These are phyloP conservation scores for Clivina fossor DNA, from an alignment of 2,888 invertebrate genomes.

Conservation along the genomic window DNA sequence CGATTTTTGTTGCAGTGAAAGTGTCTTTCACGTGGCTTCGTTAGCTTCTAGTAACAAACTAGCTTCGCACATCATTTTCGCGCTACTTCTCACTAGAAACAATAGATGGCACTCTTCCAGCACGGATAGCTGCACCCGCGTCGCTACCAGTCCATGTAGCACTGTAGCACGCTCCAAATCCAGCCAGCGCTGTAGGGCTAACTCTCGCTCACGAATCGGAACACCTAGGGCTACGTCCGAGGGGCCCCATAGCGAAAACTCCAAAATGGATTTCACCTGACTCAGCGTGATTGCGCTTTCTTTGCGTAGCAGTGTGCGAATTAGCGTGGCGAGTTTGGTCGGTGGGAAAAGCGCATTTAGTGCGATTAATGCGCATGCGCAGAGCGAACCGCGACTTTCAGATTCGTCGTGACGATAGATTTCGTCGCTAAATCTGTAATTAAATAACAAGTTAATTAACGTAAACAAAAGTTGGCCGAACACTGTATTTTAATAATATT, in stretches of 20 bases:
- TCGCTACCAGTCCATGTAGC: slow-evolving; percentile 77
- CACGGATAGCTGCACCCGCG: slow-evolving; percentile 72
- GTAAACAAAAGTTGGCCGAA: too few species aligned
- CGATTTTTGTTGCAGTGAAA: too few species aligned
- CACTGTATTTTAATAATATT: too few species aligned
- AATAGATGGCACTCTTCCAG: slow-evolving; percentile 80
- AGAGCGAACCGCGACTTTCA: slow-evolving; percentile 70
- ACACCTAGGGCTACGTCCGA: slow-evolving; percentile 73
- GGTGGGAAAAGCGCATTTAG: slow-evolving; percentile 67
- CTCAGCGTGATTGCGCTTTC: slow-evolving; percentile 70
- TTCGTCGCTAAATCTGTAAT: slow-evolving; percentile 68
- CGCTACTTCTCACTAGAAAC: slow-evolving; percentile 81
- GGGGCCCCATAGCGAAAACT: slow-evolving; percentile 87
- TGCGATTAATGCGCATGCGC: slow-evolving; percentile 74
- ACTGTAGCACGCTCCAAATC: slow-evolving; percentile 86
- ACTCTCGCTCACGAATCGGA: slow-evolving; percentile 68
- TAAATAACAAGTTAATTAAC: slow-evolving; percentile 18
- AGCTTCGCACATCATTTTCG: slow-evolving; percentile 81
- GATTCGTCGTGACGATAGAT: slow-evolving; percentile 60
- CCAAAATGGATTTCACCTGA: slow-evolving; percentile 80
- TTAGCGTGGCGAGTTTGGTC: slow-evolving; percentile 67
- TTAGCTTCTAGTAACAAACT: slow-evolving; percentile 58
- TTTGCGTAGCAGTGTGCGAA: slow-evolving; percentile 67
- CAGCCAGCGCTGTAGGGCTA: slow-evolving; percentile 82
- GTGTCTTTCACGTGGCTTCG: too few species aligned